A percentile compares a stretch with the other conserved stretches of the same genome.
These are phyloP conservation scores for Ornithoptera alexandrae DNA, from an alignment of 2,888 invertebrate species.

Conservation along the genomic window DNA sequence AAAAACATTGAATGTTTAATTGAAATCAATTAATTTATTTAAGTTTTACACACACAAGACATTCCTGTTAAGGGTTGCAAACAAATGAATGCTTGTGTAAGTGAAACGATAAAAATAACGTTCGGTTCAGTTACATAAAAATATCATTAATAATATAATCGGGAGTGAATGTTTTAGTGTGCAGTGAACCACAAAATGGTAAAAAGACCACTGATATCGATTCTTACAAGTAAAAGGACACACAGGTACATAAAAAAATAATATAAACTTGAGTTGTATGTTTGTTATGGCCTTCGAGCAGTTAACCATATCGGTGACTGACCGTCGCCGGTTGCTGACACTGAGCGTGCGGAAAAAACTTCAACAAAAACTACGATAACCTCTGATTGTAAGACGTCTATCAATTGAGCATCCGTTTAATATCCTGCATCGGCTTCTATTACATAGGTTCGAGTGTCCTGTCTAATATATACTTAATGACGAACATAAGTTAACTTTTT, in stretches of 20 bases:
- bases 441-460: background rate
- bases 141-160: background rate
- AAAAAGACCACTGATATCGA: background rate
- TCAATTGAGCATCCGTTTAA: conserved; percentile 29
- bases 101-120: background rate
- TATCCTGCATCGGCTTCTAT: background rate
- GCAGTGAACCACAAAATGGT: background rate
- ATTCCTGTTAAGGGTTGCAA: background rate
- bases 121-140: no score
- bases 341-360: conserved; percentile 48
- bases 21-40: background rate
- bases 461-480: background rate
- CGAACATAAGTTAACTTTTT: no score
- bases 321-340: conserved; percentile 67
- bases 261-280: conserved; percentile 29
- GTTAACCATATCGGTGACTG: conserved; percentile 64
- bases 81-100: background rate
- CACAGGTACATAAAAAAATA: background rate
- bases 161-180: background rate
- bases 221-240: background rate
- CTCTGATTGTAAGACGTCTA: conserved; percentile 33
- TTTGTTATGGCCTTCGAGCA: conserved; percentile 57
- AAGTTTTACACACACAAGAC: background rate
- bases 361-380: conserved; percentile 39
- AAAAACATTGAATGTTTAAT: no score